phyloP scores from a whole-genome alignment of 2,888 invertebrate genomes.

The Gandaritis pyraliata region DNA sequence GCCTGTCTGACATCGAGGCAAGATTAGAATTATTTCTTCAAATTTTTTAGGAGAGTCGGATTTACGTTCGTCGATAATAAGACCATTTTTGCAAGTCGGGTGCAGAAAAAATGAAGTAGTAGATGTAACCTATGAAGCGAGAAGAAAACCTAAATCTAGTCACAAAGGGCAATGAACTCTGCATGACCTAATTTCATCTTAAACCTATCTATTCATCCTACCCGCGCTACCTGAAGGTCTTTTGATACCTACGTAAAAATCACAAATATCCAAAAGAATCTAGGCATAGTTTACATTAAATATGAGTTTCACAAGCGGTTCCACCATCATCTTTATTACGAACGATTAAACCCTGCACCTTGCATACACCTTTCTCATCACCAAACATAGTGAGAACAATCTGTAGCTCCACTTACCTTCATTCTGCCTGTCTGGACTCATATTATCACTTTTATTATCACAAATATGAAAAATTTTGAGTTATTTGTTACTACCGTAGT shows the following conservation, averaged over 20 bases:
- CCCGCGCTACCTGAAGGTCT: neutral
- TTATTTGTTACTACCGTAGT: constrained; percentile 53
- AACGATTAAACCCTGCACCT: too few relatives aligned
- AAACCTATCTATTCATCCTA: neutral
- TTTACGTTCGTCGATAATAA: too few relatives aligned
- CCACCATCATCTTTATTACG: too few relatives aligned
- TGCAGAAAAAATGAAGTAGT: too few relatives aligned
- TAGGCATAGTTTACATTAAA: too few relatives aligned
- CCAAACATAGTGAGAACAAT: neutral
- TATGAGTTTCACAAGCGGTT: too few relatives aligned
- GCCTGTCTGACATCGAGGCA: too few relatives aligned
- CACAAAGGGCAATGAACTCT: constrained; percentile 2
- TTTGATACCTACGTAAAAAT: neutral
- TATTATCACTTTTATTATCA: constrained; percentile 48
- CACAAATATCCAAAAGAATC: too few relatives aligned
- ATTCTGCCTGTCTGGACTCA: constrained; percentile 67
- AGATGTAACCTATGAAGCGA: neutral
- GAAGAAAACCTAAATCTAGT: neutral
- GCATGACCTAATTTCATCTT: constrained; percentile 10
- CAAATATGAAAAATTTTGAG: constrained; percentile 24
- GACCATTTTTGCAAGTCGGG: neutral
- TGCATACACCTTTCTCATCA: too few relatives aligned
- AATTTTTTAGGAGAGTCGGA: too few relatives aligned
- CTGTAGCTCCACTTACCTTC: constrained; percentile 58
- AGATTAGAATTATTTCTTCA: too few relatives aligned